A percentile compares a stretch with the other conserved stretches of the same genome.
These are phyloP conservation scores for Sciaenops ocellatus DNA, from an alignment of 2,797 vertebrate species.

Conservation along the genomic window DNA sequence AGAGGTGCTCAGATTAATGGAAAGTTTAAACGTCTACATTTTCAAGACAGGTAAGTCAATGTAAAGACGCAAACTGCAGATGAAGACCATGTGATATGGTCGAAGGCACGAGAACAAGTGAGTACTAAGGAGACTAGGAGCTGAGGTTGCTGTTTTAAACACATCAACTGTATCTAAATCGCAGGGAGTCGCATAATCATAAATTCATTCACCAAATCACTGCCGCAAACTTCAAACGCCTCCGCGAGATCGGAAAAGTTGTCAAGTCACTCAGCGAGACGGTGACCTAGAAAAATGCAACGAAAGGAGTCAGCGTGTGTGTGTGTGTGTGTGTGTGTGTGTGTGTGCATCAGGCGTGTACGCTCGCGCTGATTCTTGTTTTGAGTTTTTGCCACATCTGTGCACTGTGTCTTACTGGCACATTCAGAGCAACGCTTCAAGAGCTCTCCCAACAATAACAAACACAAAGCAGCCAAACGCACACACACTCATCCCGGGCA, in stretches of 20 bases:
- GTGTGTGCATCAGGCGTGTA: neutral
- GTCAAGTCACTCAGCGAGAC: slow-evolving; percentile 63
- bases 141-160: slow-evolving; percentile 44
- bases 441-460: slow-evolving; percentile 65
- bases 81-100: neutral
- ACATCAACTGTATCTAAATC: slow-evolving; percentile 13
- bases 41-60: neutral
- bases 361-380: slow-evolving; percentile 61
- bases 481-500: too few relatives aligned
- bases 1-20: neutral
- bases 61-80: neutral
- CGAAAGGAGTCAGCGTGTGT: slow-evolving; percentile 11
- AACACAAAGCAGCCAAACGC: slow-evolving; percentile 41
- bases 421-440: slow-evolving; percentile 51
- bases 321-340: slow-evolving; percentile 13
- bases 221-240: slow-evolving; percentile 61
- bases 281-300: slow-evolving; percentile 77
- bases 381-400: slow-evolving; percentile 72
- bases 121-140: neutral
- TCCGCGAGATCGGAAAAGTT: slow-evolving; percentile 54
- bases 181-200: slow-evolving; percentile 16
- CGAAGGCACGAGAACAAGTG: slow-evolving; percentile 18
- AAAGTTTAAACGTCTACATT: neutral
- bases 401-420: slow-evolving; percentile 54
- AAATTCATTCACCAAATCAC: slow-evolving; percentile 61